Base-by-base conservation (phyloP, 2,797 vertebrate species). In the Oryzias dopingdopingensis region DNA sequence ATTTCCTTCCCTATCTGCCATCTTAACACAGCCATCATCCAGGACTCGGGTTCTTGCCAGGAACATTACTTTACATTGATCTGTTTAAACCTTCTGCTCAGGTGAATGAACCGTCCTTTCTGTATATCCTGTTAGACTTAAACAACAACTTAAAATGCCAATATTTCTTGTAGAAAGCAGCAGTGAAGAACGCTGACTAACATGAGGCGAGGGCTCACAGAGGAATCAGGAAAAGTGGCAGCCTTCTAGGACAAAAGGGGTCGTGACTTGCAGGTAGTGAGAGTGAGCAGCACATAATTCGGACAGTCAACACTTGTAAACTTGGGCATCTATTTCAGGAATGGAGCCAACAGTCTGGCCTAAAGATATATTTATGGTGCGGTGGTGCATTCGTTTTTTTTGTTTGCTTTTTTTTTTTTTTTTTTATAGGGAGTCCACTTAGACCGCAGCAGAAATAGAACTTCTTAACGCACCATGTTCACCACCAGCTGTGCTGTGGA, bases 1-100 rank as follows among this genome's bases (percentile, higher is more conserved):
- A 80, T 78, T 79, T 83, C 32, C 46, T 62, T 69, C 55, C 62
- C 60, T 67, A 75, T 85, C 67, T 80, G 60, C 63, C 65, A 84
- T 79, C 77, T 83, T 65, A 77, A 82, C 78, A 77, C 56, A 81
- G 70, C 53, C 73, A 76, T 79, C 75, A 81, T 71, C 56, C 69
- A 47, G 52, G 73, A 65, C 81, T 84, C 76, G 74, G 67, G 65
- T 82, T 77, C 59, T 65, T 17, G 52, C 66, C 52, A 65, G 22
- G 56, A 75, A 71, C 70, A 59, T 66, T 76, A 71, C 66, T 71
- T 65, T 63, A 53, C 44, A 26, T 46, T 4, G 42, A 66, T 59
- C 44, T 26, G 49, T 70, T 73, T 62, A 61, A 73, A 58, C 44
- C 60, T 53, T 62, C 57, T 48, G 70, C 54, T 17, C 0, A 55